These are phyloP conservation scores for Drosophila hawaiiensis DNA, from an alignment of 2,888 invertebrate genomes.

Conservation along the genomic window DNA sequence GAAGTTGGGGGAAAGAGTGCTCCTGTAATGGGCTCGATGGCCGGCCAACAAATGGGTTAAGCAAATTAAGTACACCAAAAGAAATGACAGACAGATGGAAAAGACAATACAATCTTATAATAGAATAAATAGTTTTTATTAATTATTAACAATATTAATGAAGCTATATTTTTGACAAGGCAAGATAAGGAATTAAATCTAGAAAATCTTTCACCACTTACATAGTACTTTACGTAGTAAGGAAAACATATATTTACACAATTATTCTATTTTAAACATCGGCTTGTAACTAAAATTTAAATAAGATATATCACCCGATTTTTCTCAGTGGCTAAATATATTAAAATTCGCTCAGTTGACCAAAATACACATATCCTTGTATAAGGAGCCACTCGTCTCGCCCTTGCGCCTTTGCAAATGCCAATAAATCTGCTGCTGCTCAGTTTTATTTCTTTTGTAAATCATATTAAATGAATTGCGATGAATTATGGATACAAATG, in stretches of 20 bases:
- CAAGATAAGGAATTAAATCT: not conserved
- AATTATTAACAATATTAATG: not conserved
- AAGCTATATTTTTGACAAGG: not conserved
- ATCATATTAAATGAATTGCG: conserved; percentile 79
- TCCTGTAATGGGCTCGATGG: conserved; percentile 41
- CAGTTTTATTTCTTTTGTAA: conserved; percentile 71
- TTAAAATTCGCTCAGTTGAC: conserved; percentile 57
- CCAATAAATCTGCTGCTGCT: conserved; percentile 61
- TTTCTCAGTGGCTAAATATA: conserved; percentile 41
- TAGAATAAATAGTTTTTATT: too few species aligned
- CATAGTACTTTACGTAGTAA: too few species aligned
- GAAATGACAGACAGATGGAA: conserved; percentile 14
- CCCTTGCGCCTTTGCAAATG: conserved; percentile 53
- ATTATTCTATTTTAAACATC: not conserved
- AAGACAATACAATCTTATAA: too few species aligned
- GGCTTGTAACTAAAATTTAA: not conserved
- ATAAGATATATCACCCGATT: not conserved
- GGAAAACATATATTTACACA: not conserved
- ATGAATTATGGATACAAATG: conserved; percentile 70
- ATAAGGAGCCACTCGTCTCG: conserved; percentile 24
- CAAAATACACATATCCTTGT: conserved; percentile 53
- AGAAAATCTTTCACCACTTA: not conserved
- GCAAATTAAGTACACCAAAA: conserved; percentile 51
- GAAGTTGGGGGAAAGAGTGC: not conserved
- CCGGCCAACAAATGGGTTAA: conserved; percentile 56